Evolutionary conservation across 2,797 vertebrate species (phyloP).

Genomic region (Myiothlypis chrysogaster): DNA sequence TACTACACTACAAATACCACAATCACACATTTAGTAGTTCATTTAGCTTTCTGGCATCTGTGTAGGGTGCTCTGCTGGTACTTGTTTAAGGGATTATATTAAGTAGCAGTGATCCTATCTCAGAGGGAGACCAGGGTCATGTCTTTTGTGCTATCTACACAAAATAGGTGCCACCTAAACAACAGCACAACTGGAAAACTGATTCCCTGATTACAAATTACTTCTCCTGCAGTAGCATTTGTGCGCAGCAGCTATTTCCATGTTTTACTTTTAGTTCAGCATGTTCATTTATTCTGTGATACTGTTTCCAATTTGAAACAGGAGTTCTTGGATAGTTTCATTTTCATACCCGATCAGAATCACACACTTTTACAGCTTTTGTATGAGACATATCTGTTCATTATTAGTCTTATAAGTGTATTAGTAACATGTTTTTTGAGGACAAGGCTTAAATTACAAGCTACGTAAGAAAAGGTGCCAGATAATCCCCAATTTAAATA

Average conservation of each 20-base stretch:
- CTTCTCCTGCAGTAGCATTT: background rate
- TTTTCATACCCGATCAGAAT: background rate
- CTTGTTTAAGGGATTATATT: background rate
- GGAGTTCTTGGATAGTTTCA: background rate
- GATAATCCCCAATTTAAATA: background rate
- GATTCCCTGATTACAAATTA: background rate
- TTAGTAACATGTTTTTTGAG: background rate
- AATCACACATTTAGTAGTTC: background rate
- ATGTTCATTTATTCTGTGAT: background rate
- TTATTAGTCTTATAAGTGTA: background rate
- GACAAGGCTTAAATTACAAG: background rate
- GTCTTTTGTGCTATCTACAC: background rate
- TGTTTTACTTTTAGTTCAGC: background rate
- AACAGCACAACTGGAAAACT: background rate
- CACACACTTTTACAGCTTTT: background rate
- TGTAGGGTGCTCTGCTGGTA: background rate
- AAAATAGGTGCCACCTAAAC: background rate
- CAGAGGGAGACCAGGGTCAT: background rate
- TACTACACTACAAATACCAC: background rate
- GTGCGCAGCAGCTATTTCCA: background rate
- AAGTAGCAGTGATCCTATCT: background rate
- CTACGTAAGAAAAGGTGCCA: background rate
- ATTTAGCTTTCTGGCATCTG: background rate
- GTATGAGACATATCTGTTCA: background rate
- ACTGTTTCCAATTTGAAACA: background rate